Evolutionary conservation across 2,888 invertebrate species (phyloP).

Genomic region (Stenodera caucasica): DNA sequence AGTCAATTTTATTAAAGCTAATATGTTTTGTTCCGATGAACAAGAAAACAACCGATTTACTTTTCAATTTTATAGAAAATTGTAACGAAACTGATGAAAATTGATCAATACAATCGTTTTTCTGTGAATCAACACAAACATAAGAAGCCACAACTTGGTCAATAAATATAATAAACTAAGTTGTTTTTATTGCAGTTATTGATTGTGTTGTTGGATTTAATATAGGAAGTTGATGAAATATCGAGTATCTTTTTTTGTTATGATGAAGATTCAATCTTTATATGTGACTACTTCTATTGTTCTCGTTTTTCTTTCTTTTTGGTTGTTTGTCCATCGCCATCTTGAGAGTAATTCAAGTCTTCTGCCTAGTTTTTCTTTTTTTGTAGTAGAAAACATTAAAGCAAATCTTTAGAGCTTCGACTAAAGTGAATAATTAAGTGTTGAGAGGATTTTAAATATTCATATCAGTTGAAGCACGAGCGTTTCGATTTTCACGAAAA

Average conservation of each 20-base stretch:
- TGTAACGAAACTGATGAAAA: background rate
- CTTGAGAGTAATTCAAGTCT: slow-evolving; percentile 13
- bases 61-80: too few species aligned
- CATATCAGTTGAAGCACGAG: slow-evolving; percentile 24
- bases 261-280: slow-evolving; percentile 1
- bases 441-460: slow-evolving; percentile 31
- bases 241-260: background rate
- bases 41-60: too few species aligned
- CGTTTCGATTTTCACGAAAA: background rate
- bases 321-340: slow-evolving; percentile 2
- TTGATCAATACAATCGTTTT: background rate
- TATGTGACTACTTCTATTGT: background rate
- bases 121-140: background rate
- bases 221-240: slow-evolving; percentile 8
- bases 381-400: slow-evolving; percentile 20
- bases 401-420: slow-evolving; percentile 25
- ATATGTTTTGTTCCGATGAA: too few species aligned
- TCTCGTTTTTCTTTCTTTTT: background rate
- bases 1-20: too few species aligned
- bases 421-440: slow-evolving; percentile 36
- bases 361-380: background rate
- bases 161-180: slow-evolving; percentile 36
- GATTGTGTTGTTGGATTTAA: slow-evolving; percentile 25
- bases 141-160: background rate
- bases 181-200: slow-evolving; percentile 36